These are phyloP conservation scores for Alosa alosa DNA, from an alignment of 2,113 vertebrate genomes.

Conservation along the genomic window DNA sequence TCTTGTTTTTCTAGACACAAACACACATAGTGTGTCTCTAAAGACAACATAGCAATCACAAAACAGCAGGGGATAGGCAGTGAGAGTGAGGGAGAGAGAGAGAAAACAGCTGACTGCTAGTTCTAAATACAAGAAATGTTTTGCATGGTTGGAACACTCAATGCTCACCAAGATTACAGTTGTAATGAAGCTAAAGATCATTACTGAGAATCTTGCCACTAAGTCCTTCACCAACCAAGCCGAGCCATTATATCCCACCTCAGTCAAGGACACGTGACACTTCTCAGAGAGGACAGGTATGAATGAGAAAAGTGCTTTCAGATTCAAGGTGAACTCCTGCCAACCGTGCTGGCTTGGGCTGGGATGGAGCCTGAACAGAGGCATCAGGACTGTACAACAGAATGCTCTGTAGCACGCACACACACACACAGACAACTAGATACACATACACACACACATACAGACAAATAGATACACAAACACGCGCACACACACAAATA, in stretches of 20 bases:
- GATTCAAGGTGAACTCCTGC: not conserved
- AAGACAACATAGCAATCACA: conserved; percentile 54
- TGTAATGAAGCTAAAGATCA: conserved; percentile 78
- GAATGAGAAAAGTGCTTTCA: not conserved
- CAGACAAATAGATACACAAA: not conserved
- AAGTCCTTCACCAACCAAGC: not conserved
- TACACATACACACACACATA: not conserved
- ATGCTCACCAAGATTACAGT: conserved; percentile 78
- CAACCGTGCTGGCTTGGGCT: no score
- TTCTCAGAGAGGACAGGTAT: not conserved
- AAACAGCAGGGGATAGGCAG: conserved; percentile 65
- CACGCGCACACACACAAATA: not conserved
- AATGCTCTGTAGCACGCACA: not conserved
- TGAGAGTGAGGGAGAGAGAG: conserved; percentile 71
- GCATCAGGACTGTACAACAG: not conserved
- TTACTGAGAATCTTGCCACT: conserved; percentile 67
- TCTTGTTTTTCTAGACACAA: conserved; percentile 58
- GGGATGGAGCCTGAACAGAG: not conserved
- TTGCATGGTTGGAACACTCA: conserved; percentile 80
- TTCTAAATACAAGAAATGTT: conserved; percentile 52
- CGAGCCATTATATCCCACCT: not conserved
- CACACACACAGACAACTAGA: not conserved
- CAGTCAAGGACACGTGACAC: not conserved
- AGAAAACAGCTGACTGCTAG: conserved; percentile 53
- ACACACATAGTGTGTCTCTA: conserved; percentile 59